These are phyloP conservation scores for Sebastes taczanowskii DNA, from an alignment of 2,797 vertebrate genomes.

Conservation along the genomic window DNA sequence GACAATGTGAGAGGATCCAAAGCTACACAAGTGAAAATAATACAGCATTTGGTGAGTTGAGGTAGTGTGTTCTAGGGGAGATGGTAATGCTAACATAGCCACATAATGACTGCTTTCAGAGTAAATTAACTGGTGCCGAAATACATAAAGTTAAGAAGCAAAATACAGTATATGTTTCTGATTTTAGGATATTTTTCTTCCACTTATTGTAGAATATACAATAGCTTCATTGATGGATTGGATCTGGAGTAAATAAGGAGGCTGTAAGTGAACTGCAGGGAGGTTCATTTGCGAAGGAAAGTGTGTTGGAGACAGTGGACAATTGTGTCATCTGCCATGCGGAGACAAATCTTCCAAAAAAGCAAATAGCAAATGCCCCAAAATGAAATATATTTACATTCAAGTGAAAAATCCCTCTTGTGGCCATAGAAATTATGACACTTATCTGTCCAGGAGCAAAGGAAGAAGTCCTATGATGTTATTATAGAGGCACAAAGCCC, in stretches of 20 bases:
- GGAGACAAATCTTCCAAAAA: too few species aligned
- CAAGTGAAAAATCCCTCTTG: not conserved
- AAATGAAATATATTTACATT: not conserved
- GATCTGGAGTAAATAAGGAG: too few species aligned
- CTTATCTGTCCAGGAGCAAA: not conserved
- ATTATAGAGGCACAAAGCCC: not conserved
- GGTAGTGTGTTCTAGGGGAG: not conserved
- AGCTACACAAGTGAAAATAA: too few species aligned
- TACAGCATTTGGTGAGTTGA: too few species aligned
- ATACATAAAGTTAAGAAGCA: not conserved
- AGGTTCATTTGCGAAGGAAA: too few species aligned
- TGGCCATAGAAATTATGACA: not conserved
- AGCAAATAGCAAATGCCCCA: not conserved
- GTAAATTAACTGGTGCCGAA: not conserved
- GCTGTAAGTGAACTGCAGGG: too few species aligned
- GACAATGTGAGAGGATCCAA: too few species aligned
- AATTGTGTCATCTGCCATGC: too few species aligned
- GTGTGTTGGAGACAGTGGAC: too few species aligned
- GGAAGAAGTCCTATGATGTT: not conserved
- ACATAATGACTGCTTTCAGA: not conserved
- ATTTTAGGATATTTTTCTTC: too few species aligned
- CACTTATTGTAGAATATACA: too few species aligned
- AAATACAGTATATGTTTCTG: not conserved
- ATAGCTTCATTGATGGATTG: too few species aligned
- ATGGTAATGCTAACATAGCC: not conserved